A percentile compares a stretch with the other conserved stretches of the same genome.
Conservation (phyloP, 2,888 invertebrate genomes). For the Drosophila prolongata region DNA sequence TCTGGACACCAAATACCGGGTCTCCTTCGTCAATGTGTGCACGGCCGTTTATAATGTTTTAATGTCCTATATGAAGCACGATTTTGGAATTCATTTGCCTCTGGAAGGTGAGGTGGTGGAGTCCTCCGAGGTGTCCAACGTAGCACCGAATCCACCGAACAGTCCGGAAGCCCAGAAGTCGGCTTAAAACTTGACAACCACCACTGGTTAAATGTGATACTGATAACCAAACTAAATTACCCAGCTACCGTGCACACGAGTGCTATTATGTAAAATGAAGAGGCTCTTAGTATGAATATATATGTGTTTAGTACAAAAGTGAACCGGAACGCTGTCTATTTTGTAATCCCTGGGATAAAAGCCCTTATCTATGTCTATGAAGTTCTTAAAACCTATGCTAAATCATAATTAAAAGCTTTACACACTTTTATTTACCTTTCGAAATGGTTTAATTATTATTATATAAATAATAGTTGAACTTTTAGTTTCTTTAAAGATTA, state of each 20-base stretch:
- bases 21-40: conserved; percentile 93
- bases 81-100: conserved; percentile 52
- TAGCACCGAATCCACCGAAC: not conserved
- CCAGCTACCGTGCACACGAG: conserved; percentile 3
- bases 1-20: conserved; percentile 92
- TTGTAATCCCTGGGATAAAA: not conserved
- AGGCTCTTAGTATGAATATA: conserved; percentile 32
- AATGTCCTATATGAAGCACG: conserved; percentile 94
- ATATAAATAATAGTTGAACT: too few relatives aligned
- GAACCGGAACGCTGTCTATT: conserved; percentile 11
- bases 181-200: not conserved
- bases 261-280: conserved; percentile 24
- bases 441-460: too few relatives aligned
- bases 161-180: not conserved
- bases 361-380: not conserved
- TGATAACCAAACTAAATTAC: conserved; percentile 10
- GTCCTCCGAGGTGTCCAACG: not conserved
- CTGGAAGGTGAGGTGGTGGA: conserved; percentile 19
- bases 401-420: too few relatives aligned
- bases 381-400: not conserved
- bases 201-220: conserved; percentile 24
- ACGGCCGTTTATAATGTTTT: conserved; percentile 95
- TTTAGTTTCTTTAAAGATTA: too few relatives aligned
- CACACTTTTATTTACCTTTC: too few relatives aligned
- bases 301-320: conserved; percentile 11